Percentiles rank a stretch among this genome's conserved stretches.
These are phyloP conservation scores for Cenopis cana DNA, from an alignment of 2,888 invertebrate species.

Conservation along the genomic window DNA sequence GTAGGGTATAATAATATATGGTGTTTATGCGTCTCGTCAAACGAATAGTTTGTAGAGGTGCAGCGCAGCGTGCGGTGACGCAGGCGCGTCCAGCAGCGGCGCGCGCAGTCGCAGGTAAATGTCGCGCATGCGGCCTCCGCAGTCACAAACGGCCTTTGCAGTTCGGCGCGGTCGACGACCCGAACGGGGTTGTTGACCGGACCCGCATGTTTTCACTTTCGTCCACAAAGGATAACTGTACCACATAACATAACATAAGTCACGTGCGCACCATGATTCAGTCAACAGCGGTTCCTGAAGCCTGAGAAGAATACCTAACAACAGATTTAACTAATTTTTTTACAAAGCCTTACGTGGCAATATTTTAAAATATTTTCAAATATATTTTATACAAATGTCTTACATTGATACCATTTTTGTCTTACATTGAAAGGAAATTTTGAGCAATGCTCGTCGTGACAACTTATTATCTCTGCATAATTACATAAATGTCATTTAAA, in stretches of 20 bases:
- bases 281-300: constrained; percentile 63
- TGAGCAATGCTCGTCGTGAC: not conserved
- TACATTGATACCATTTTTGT: not conserved
- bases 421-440: not conserved
- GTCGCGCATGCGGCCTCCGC: constrained; percentile 81
- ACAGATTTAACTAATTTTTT: constrained; percentile 25
- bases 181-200: constrained; percentile 76
- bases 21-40: constrained; percentile 1
- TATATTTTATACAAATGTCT: not conserved
- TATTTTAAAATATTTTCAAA: not conserved
- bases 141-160: constrained; percentile 85
- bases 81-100: constrained; percentile 61
- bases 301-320: constrained; percentile 66
- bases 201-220: constrained; percentile 84
- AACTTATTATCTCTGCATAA: constrained; percentile 16
- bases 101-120: constrained; percentile 61
- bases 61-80: constrained; percentile 54
- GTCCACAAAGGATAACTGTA: constrained; percentile 84
- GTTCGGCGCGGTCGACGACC: constrained; percentile 83
- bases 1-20: not conserved
- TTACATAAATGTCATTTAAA: constrained; percentile 61
- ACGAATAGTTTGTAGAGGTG: constrained; percentile 41
- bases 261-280: constrained; percentile 70
- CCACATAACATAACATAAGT: constrained; percentile 77
- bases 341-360: not conserved